Percentiles rank a stretch among this genome's conserved stretches.
Evolutionary conservation across 2,797 vertebrate genomes (phyloP).

Genomic region (Schizothorax lantsangensis): DNA sequence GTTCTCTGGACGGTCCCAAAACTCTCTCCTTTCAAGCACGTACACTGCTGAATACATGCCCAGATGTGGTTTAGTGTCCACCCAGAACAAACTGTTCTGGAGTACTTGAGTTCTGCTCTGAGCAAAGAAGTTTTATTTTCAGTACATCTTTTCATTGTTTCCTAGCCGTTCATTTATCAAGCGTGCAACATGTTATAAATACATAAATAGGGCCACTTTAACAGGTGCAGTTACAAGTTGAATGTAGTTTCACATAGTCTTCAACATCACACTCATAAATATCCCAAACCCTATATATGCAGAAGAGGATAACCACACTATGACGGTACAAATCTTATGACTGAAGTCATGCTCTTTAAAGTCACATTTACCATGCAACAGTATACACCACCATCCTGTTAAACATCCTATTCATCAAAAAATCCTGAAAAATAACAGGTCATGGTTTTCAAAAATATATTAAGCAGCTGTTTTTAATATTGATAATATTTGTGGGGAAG

Average conservation of each 20-base stretch:
- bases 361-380: not conserved
- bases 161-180: not conserved
- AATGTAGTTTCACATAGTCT: not conserved
- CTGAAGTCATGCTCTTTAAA: not conserved
- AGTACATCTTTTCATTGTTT: not conserved
- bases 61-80: slow-evolving; percentile 29
- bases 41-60: slow-evolving; percentile 27
- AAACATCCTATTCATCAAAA: too few species aligned
- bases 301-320: not conserved
- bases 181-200: not conserved
- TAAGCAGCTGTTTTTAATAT: not conserved
- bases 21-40: not conserved
- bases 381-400: not conserved
- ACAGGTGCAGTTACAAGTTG: not conserved
- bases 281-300: not conserved
- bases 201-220: not conserved
- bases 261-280: not conserved
- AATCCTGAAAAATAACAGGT: not conserved
- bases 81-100: slow-evolving; percentile 34
- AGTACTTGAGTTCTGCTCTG: not conserved
- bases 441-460: not conserved
- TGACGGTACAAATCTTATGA: not conserved
- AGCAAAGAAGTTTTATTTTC: not conserved
- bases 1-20: slow-evolving; percentile 3
- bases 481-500: too few species aligned